Evolutionary conservation across 1,140 invertebrate species (phyloP), one percentile per base, ranked within the genome.

Genomic region (Drosophila punjabiensis): DNA sequence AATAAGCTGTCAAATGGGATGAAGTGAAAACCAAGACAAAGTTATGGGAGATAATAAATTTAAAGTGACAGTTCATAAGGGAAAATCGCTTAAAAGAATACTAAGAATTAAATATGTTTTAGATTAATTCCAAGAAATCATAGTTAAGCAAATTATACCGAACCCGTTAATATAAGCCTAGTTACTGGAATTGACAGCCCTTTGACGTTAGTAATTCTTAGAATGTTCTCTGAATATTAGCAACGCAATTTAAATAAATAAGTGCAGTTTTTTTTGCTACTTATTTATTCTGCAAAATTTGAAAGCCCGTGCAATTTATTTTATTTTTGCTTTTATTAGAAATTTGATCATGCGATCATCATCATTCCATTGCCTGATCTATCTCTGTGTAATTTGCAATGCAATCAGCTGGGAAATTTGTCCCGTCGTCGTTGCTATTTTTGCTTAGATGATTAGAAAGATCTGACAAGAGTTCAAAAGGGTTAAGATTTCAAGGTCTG

Each of bases 321-420:
- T 58, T 43, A 18, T 37, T 24, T 43, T 43, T 59, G 32, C 30
- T 24, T 59, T 59, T 33, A 20, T 16, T 45, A 14, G 39, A 60
- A 43, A 43, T 59, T 50, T 32, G 30, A 70, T 56, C 68, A 71
- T 69, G 65, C 50, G 14, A 70, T 56, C 32, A 70, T 37, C 50
- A 70, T 47, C 37, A 30, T 5, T 11, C 16, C 20, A 45, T 16
- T 45, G 35, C 20, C 67, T 74, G 70, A 73, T 52, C 69, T 24
- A 37, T 73, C 45, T 60, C 14, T 28, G 52, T 28, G 52, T 18
- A 73, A 68, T 68, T 68, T 45, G 63, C 43, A 8, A 18, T 13
- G 18, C 56, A 59, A 73, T 55, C 24, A 56, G 32, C 13, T n/a
- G 8, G 8, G n/a, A 52, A 74, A 61, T 52, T 32, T 52, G 55